phyloP scores from a whole-genome alignment of 2,888 invertebrate genomes.

The Pammene fasciana region DNA sequence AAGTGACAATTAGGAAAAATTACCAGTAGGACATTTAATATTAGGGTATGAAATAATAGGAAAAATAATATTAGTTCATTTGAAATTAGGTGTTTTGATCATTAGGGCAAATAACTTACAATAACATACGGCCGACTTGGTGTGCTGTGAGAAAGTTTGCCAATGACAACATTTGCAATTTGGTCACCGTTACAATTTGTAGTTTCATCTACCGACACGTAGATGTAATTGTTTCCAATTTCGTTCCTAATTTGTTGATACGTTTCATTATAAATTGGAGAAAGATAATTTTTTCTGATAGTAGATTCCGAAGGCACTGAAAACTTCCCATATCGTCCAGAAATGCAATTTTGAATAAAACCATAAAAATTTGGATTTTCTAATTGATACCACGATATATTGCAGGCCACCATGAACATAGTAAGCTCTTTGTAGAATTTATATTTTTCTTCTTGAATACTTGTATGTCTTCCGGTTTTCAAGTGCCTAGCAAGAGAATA shows the following conservation, averaged over 20 bases:
- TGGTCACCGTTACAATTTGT: constrained; percentile 6
- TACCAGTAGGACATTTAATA: too few species aligned
- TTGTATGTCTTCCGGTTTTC: neutral
- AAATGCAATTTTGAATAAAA: constrained; percentile 11
- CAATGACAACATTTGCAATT: constrained; percentile 5
- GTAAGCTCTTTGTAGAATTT: neutral
- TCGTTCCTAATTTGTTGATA: constrained; percentile 10
- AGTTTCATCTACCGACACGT: neutral
- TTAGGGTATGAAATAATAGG: too few species aligned
- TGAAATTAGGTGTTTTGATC: too few species aligned
- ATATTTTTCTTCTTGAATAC: constrained; percentile 7
- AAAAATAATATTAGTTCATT: too few species aligned
- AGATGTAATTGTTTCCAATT: constrained; percentile 1
- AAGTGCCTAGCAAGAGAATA: constrained; percentile 1
- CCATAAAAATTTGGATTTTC: constrained; percentile 3
- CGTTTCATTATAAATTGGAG: constrained; percentile 11
- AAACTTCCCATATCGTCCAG: constrained; percentile 8
- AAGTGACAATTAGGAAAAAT: too few species aligned
- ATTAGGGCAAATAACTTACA: too few species aligned
- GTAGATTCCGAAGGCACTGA: constrained; percentile 12
- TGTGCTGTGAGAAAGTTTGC: constrained; percentile 1
- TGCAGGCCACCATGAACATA: constrained; percentile 9
- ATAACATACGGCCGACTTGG: constrained; percentile 9
- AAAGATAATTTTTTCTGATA: constrained; percentile 9
- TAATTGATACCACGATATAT: constrained; percentile 11